phyloP scores from a whole-genome alignment of 2,888 invertebrate genomes.

The Allophyes oxyacanthae region DNA sequence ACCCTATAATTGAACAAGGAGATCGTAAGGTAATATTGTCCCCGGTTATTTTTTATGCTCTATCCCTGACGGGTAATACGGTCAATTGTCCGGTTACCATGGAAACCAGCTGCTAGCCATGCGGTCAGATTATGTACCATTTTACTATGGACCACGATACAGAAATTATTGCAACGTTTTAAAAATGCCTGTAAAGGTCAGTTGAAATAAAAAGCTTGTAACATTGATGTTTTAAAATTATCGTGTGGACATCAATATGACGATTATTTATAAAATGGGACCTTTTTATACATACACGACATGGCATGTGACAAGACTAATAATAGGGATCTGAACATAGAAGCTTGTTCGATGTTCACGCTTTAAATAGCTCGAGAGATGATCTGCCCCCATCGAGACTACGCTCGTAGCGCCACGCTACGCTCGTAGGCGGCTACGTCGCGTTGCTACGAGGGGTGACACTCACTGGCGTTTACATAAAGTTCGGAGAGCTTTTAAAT shows the following conservation, averaged over 20 bases:
- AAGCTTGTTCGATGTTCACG: constrained; percentile 6
- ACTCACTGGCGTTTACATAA: neutral
- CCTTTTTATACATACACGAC: constrained; percentile 1
- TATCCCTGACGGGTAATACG: neutral
- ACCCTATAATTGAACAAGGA: neutral
- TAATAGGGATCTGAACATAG: constrained; percentile 30
- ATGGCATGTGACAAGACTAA: constrained; percentile 5
- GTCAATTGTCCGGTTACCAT: neutral
- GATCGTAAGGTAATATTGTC: constrained; percentile 1
- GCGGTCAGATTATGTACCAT: too few relatives aligned
- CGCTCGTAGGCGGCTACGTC: constrained; percentile 41
- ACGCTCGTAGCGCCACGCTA: constrained; percentile 36
- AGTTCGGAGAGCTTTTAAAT: neutral
- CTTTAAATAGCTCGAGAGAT: constrained; percentile 17
- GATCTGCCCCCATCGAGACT: constrained; percentile 10
- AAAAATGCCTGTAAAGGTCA: too few relatives aligned
- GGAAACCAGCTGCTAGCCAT: neutral
- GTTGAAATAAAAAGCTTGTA: too few relatives aligned
- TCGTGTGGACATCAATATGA: neutral
- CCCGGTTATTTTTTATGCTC: neutral
- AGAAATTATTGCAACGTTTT: too few relatives aligned
- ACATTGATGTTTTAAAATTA: neutral
- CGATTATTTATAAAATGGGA: constrained; percentile 1
- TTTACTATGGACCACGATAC: too few relatives aligned
- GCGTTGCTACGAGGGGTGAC: constrained; percentile 20